These are phyloP conservation scores for Therioaphis trifolii DNA, from an alignment of 2,888 invertebrate species.

Conservation along the genomic window DNA sequence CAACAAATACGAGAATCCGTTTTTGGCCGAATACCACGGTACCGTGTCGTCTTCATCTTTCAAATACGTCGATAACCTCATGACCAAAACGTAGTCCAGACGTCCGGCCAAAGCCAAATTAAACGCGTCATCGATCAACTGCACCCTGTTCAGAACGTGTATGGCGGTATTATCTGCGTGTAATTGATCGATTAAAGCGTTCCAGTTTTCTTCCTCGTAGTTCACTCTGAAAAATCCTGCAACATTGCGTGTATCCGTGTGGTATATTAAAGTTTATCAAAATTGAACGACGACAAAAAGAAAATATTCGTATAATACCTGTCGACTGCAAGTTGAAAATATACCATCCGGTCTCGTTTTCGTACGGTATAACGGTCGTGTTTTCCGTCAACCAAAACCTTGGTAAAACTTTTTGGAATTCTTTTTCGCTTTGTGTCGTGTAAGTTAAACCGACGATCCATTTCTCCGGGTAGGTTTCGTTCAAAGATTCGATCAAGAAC, in stretches of 20 bases:
- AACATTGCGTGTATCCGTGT: not conserved
- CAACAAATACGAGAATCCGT: slow-evolving; percentile 23
- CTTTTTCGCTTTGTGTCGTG: slow-evolving; percentile 67
- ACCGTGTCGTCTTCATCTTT: slow-evolving; percentile 76
- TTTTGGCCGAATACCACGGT: slow-evolving; percentile 69
- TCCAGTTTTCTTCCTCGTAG: slow-evolving; percentile 79
- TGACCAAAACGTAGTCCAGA: slow-evolving; percentile 74
- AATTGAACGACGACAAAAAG: not conserved
- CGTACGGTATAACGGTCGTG: slow-evolving; percentile 66
- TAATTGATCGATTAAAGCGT: slow-evolving; percentile 76
- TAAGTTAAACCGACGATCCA: slow-evolving; percentile 77
- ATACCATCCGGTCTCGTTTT: slow-evolving; percentile 70
- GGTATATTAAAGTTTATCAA: not conserved
- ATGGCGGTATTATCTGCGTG: slow-evolving; percentile 71
- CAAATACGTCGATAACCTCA: slow-evolving; percentile 78
- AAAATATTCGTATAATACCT: slow-evolving; percentile 69
- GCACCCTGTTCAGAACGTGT: slow-evolving; percentile 76
- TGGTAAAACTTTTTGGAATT: slow-evolving; percentile 60
- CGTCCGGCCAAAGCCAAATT: slow-evolving; percentile 77
- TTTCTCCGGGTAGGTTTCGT: not conserved
- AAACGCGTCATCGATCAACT: slow-evolving; percentile 84
- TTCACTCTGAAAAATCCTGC: slow-evolving; percentile 77
- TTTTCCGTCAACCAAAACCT: slow-evolving; percentile 59
- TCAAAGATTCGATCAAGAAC: not conserved
- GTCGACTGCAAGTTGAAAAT: slow-evolving; percentile 75